phyloP scores from a whole-genome alignment of 92 coral and sea anemone genomes.

The Ricordea florida region DNA sequence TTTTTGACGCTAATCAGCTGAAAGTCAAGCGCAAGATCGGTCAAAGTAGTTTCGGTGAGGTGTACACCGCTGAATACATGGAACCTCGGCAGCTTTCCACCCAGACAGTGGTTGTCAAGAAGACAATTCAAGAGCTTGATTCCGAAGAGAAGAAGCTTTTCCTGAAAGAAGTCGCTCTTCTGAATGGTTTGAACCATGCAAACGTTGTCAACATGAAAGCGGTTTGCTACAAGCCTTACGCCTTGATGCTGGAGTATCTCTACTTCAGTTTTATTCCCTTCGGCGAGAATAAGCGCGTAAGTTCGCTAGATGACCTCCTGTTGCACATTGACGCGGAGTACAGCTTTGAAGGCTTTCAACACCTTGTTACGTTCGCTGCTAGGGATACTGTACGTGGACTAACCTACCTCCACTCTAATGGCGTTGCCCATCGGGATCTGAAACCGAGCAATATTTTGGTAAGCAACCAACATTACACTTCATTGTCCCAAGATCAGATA shows the following conservation, averaged over 20 bases:
- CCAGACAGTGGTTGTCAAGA: constrained; percentile 4
- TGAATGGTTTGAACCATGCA: constrained; percentile 5
- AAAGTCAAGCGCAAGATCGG: background rate
- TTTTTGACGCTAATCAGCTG: background rate
- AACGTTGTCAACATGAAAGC: background rate
- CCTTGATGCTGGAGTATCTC: constrained; percentile 20
- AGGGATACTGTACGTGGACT: constrained; percentile 14
- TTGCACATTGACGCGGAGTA: background rate
- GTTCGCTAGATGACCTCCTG: background rate
- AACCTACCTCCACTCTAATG: constrained; percentile 20
- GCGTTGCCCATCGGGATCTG: constrained; percentile 47
- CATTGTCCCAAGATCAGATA: background rate
- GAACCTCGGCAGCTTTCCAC: background rate
- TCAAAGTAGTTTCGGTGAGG: constrained; percentile 10
- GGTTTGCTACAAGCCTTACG: background rate
- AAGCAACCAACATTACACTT: constrained; percentile 27
- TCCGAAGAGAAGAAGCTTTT: constrained; percentile 2
- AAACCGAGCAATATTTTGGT: constrained; percentile 48
- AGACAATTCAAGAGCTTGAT: background rate
- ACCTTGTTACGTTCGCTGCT: background rate
- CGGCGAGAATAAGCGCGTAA: background rate
- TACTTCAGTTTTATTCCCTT: constrained; percentile 8
- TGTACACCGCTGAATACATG: background rate
- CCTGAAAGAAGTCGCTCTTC: constrained; percentile 3
- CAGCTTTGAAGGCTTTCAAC: background rate